A percentile compares a stretch with the other conserved stretches of the same genome.
These are phyloP conservation scores for Ichneumon xanthorius DNA, from an alignment of 2,888 invertebrate species.

Conservation along the genomic window DNA sequence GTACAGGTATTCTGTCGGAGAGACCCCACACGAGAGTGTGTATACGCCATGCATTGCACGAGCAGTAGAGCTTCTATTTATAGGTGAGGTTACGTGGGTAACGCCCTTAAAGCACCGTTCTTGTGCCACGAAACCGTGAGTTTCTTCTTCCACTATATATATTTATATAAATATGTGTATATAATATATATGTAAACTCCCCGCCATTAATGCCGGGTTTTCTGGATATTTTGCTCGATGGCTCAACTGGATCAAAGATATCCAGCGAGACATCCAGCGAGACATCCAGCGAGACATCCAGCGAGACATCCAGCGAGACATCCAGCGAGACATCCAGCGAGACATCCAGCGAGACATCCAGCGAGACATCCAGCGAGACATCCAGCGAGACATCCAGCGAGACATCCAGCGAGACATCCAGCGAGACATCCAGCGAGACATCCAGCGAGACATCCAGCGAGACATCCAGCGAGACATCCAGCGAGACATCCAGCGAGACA, in stretches of 20 bases:
- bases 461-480: not conserved
- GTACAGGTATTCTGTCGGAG: conserved; percentile 52
- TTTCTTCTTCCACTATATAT: conserved; percentile 40
- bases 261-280: not conserved
- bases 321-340: too few species aligned
- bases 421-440: not conserved
- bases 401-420: not conserved
- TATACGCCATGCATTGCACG: conserved; percentile 55
- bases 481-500: not conserved
- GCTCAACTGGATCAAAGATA: not conserved
- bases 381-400: not conserved
- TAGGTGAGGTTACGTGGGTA: conserved; percentile 70
- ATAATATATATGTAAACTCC: not conserved
- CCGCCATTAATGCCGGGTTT: not conserved
- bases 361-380: not conserved
- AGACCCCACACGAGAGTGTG: conserved; percentile 58
- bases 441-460: too few species aligned
- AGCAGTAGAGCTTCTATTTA: conserved; percentile 68
- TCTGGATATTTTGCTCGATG: not conserved
- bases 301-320: too few species aligned
- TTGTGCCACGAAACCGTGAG: conserved; percentile 58
- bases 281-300: too few species aligned
- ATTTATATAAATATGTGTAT: not conserved
- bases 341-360: not conserved
- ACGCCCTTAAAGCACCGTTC: conserved; percentile 69